Base-by-base conservation (phyloP, 2,888 invertebrate species). In the Choristoneura rosaceana region DNA sequence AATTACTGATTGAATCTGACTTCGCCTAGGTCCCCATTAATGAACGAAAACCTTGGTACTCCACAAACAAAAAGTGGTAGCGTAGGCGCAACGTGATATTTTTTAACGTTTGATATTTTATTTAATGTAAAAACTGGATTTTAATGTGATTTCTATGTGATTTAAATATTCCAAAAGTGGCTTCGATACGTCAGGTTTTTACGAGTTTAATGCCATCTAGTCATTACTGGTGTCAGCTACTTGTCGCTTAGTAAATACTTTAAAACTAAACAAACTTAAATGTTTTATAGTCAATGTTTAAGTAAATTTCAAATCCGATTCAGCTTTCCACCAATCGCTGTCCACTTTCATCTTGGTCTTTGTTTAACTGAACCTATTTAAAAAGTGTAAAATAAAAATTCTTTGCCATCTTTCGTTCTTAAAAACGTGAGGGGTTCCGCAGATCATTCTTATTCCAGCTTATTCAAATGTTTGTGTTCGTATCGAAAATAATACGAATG, bases 301-400 rank as follows among this genome's bases (percentile, higher is more conserved):
- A 52, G 14, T 7, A 45, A 74, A 55, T n/a, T 43, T 55, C 33
- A 67, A 45, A 62, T 58, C 47, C 34, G 45, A 62, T 38, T 45
- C 61, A 9, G 25, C 50, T 47, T 25, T 73, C 64, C 59, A 70
- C 69, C 73, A 76, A 75, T 76, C 75, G 71, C 74, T 70, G 70
- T 76, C 73, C 58, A 75, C 79, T 80, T 78, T 77, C 79, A 74
- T 76, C 69, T 71, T 68, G 63, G 69, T 75, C 74, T 76, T 77
- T 77, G 76, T 76, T 74, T 61, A 73, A 61, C 75, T 71, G 70
- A 69, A 68, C 71, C 41, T 67, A 71, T 68, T 71, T 63, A 47
- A 76, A 75, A 69, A 71, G 61, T 61, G 65, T 74, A 63, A 66
- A 74, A 61, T 70, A 67, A 73, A 71, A 73, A 74, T 67, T 62